Evolutionary conservation across 2,113 vertebrate species (phyloP).

Genomic region (Alligator mississippiensis): DNA sequence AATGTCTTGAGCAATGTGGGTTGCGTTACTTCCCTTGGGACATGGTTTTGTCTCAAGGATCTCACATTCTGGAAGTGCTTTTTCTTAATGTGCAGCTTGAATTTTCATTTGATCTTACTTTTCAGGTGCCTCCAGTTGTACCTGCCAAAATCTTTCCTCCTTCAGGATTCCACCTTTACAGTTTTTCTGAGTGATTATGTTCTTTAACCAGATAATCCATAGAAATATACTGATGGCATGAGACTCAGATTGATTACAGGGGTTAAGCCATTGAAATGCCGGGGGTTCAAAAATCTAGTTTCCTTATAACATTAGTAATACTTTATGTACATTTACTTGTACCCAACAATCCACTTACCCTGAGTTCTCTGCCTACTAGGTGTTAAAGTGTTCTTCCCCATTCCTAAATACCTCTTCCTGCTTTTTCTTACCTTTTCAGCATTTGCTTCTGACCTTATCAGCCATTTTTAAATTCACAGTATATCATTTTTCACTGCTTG

Average conservation of each 20-base stretch:
- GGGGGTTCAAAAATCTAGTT: background rate
- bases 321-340: conserved; percentile 31
- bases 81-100: background rate
- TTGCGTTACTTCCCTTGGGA: background rate
- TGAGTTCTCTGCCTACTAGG: conserved; percentile 1
- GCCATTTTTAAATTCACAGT: background rate
- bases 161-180: background rate
- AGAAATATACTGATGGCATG: background rate
- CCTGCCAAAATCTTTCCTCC: background rate
- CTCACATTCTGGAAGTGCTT: no score
- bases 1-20: conserved; percentile 2
- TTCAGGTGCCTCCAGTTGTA: background rate
- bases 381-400: conserved; percentile 13
- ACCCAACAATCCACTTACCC: conserved; percentile 51
- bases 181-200: background rate
- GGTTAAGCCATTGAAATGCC: background rate
- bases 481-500: background rate
- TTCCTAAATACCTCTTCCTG: background rate
- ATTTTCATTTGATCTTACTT: background rate
- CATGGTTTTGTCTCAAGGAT: no score
- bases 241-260: background rate
- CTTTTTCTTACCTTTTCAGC: background rate
- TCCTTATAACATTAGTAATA: conserved; percentile 1
- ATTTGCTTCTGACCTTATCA: background rate
- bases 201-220: background rate